These are phyloP conservation scores for Coregonus clupeaformis DNA, from an alignment of 2,113 vertebrate species.

Conservation along the genomic window DNA sequence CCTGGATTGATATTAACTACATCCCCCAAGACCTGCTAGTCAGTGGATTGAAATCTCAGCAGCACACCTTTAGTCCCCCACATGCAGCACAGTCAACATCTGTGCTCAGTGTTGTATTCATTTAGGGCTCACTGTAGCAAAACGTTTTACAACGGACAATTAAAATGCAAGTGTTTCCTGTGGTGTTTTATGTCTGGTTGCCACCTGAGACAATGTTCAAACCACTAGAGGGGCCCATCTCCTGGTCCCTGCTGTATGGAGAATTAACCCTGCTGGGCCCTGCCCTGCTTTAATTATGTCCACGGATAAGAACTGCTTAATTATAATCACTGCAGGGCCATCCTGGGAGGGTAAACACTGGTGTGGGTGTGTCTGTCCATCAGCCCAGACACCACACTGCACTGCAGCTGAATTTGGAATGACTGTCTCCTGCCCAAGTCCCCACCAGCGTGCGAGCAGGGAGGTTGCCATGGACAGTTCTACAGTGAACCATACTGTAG, in stretches of 20 bases:
- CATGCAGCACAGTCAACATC: too few species aligned
- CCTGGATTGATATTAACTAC: background rate
- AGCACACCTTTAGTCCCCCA: slow-evolving; percentile 18
- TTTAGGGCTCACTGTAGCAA: too few species aligned
- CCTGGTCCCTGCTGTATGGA: slow-evolving; percentile 5
- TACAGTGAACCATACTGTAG: background rate
- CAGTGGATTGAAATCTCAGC: slow-evolving; percentile 17
- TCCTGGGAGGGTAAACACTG: slow-evolving; percentile 44
- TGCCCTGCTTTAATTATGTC: slow-evolving; percentile 69
- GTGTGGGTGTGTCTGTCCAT: slow-evolving; percentile 5
- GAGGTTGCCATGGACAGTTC: background rate
- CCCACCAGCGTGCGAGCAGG: background rate
- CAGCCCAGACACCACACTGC: background rate
- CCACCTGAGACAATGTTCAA: background rate
- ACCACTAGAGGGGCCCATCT: background rate
- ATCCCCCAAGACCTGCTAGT: slow-evolving; percentile 1
- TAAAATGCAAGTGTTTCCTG: slow-evolving; percentile 1
- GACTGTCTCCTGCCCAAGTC: background rate
- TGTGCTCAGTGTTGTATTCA: too few species aligned
- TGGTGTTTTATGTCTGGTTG: background rate
- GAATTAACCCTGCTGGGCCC: slow-evolving; percentile 62
- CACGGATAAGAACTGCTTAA: slow-evolving; percentile 74
- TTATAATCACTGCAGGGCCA: slow-evolving; percentile 68
- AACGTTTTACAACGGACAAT: too few species aligned
- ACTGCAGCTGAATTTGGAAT: background rate